Percentiles rank a stretch among this genome's conserved stretches.
phyloP scores from a whole-genome alignment of 2,797 vertebrate genomes.

The Bovichtus variegatus region DNA sequence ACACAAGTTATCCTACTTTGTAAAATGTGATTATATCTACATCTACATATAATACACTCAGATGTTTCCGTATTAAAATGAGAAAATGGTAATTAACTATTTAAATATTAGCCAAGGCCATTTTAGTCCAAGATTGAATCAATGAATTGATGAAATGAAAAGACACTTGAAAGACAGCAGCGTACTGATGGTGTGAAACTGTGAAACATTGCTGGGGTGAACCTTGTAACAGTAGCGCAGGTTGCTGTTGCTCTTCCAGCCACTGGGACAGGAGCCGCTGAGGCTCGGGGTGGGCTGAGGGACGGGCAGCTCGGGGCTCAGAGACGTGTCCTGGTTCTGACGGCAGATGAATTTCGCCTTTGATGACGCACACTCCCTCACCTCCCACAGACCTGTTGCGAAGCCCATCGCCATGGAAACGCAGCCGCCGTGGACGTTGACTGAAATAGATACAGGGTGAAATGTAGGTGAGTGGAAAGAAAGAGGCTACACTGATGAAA shows the following conservation, averaged over 20 bases:
- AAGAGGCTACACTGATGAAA: constrained; percentile 43
- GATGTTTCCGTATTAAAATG: background rate
- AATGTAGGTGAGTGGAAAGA: constrained; percentile 27
- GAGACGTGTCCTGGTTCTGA: constrained; percentile 89
- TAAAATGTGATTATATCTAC: constrained; percentile 2
- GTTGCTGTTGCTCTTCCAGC: constrained; percentile 90
- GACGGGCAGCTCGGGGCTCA: constrained; percentile 86
- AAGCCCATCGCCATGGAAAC: constrained; percentile 92
- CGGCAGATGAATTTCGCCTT: constrained; percentile 96
- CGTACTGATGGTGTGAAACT: background rate
- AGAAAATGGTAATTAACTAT: background rate
- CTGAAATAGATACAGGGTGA: constrained; percentile 75
- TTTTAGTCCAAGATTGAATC: background rate
- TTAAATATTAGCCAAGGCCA: background rate
- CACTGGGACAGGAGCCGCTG: constrained; percentile 87
- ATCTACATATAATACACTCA: background rate
- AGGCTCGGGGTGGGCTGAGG: constrained; percentile 92
- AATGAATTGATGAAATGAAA: no score
- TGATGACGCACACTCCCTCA: constrained; percentile 90
- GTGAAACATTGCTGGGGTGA: background rate
- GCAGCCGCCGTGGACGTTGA: constrained; percentile 85
- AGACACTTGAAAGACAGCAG: background rate
- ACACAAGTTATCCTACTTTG: background rate
- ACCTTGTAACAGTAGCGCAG: constrained; percentile 97
- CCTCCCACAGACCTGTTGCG: constrained; percentile 95